A percentile compares a stretch with the other conserved stretches of the same genome.
phyloP scores from a whole-genome alignment of 2,888 invertebrate species.

The Anticlea derivata region DNA sequence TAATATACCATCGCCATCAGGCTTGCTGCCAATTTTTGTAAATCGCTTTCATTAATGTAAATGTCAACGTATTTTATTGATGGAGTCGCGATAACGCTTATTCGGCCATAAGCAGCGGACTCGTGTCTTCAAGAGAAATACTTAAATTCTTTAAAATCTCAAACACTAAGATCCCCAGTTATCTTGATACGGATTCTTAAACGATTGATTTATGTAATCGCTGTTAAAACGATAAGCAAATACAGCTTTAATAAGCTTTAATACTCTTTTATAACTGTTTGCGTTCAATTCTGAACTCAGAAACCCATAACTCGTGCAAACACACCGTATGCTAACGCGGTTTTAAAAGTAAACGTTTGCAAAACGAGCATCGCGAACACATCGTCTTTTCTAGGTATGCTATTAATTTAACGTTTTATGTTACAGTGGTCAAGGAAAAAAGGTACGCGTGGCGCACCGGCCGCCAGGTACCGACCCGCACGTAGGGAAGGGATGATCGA shows the following conservation, averaged over 20 bases:
- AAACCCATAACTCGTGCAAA: slow-evolving; percentile 3
- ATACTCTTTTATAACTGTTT: slow-evolving; percentile 26
- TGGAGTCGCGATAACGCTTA: slow-evolving; percentile 52
- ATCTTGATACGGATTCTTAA: slow-evolving; percentile 54
- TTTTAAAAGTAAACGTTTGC: slow-evolving; percentile 25
- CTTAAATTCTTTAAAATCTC: slow-evolving; percentile 40
- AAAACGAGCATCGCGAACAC: slow-evolving; percentile 32
- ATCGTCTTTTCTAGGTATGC: slow-evolving; percentile 38
- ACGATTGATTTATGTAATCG: slow-evolving; percentile 60
- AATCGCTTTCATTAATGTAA: slow-evolving; percentile 33
- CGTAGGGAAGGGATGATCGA: slow-evolving; percentile 83
- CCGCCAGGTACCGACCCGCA: slow-evolving; percentile 80
- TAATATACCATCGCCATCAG: background rate
- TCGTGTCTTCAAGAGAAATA: slow-evolving; percentile 53
- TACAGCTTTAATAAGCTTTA: slow-evolving; percentile 24
- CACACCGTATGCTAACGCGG: slow-evolving; percentile 22
- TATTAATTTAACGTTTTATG: slow-evolving; percentile 46
- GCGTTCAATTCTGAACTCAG: slow-evolving; percentile 11
- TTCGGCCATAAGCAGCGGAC: slow-evolving; percentile 32
- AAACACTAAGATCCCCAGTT: slow-evolving; percentile 49
- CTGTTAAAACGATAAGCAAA: slow-evolving; percentile 50
- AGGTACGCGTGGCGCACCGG: slow-evolving; percentile 68
- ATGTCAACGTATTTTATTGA: slow-evolving; percentile 51
- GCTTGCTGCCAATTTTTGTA: slow-evolving; percentile 19
- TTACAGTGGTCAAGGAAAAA: slow-evolving; percentile 75